These are phyloP conservation scores for Tychaedon coryphoeus DNA, from an alignment of 2,113 vertebrate species.

Conservation along the genomic window DNA sequence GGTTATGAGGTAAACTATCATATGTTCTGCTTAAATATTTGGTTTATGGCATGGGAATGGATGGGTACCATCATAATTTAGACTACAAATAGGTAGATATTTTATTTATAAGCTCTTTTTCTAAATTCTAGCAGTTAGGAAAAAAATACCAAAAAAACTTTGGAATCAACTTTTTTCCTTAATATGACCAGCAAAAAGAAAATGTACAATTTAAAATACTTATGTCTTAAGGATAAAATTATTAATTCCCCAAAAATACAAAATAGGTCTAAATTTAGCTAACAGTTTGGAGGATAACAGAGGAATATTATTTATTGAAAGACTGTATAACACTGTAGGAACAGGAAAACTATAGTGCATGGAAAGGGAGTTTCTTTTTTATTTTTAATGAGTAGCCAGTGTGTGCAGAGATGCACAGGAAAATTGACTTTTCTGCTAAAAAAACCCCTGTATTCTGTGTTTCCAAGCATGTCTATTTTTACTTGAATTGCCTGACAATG, in stretches of 20 bases:
- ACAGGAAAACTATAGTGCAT: neutral
- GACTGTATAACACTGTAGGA: neutral
- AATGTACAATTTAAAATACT: neutral
- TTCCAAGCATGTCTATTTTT: neutral
- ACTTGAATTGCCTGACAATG: neutral
- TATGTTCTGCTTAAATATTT: neutral
- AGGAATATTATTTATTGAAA: neutral
- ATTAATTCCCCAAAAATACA: neutral
- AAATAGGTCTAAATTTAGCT: neutral
- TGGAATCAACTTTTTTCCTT: neutral
- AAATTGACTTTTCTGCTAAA: neutral
- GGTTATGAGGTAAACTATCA: neutral
- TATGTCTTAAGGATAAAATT: neutral
- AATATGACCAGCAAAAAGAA: neutral
- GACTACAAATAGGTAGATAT: neutral
- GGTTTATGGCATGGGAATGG: neutral
- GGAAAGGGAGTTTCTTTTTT: neutral
- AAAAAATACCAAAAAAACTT: neutral
- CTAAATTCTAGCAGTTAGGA: neutral
- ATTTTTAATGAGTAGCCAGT: neutral
- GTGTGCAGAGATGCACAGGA: neutral
- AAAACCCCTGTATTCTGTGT: rapidly evolving
- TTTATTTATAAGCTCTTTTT: neutral
- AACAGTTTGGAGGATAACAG: neutral
- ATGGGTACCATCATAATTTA: neutral